A percentile compares a stretch with the other conserved stretches of the same genome.
phyloP scores from a whole-genome alignment of 2,113 vertebrate genomes.

The Galemys pyrenaicus region DNA sequence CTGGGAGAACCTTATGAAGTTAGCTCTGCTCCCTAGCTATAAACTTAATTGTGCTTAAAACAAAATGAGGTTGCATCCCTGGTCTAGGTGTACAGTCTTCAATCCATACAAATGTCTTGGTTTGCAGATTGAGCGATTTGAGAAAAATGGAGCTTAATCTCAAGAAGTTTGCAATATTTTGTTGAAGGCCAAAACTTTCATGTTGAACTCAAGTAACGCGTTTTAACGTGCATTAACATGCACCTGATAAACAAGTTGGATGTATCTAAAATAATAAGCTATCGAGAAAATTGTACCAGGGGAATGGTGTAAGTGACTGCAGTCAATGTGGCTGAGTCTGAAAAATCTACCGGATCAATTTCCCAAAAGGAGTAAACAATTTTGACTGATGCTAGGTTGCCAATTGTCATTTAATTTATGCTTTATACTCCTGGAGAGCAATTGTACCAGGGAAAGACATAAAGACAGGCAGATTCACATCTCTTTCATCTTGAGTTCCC shows the following conservation, averaged over 20 bases:
- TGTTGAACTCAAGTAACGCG: conserved; percentile 80
- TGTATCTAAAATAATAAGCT: conserved; percentile 82
- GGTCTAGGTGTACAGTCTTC: background rate
- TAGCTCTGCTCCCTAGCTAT: conserved; percentile 14
- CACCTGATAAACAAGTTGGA: conserved; percentile 79
- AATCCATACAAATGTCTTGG: background rate
- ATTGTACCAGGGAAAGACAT: background rate
- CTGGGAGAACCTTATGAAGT: background rate
- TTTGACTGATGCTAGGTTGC: background rate
- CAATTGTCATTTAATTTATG: background rate
- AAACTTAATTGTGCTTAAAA: conserved; percentile 29
- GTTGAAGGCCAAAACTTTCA: conserved; percentile 75
- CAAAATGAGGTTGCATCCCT: background rate
- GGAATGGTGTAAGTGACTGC: conserved; percentile 66
- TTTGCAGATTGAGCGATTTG: conserved; percentile 15
- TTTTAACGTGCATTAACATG: conserved; percentile 84
- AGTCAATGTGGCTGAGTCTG: conserved; percentile 37
- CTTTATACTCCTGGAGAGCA: background rate
- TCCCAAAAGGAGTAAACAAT: background rate
- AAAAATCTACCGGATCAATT: background rate
- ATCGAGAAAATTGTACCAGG: conserved; percentile 77
- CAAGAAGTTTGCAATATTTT: conserved; percentile 72
- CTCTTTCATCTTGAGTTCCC: background rate
- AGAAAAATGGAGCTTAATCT: no score
- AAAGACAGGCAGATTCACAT: background rate